phyloP scores from a whole-genome alignment of 2,113 vertebrate genomes.

The Podarcis cretensis region DNA sequence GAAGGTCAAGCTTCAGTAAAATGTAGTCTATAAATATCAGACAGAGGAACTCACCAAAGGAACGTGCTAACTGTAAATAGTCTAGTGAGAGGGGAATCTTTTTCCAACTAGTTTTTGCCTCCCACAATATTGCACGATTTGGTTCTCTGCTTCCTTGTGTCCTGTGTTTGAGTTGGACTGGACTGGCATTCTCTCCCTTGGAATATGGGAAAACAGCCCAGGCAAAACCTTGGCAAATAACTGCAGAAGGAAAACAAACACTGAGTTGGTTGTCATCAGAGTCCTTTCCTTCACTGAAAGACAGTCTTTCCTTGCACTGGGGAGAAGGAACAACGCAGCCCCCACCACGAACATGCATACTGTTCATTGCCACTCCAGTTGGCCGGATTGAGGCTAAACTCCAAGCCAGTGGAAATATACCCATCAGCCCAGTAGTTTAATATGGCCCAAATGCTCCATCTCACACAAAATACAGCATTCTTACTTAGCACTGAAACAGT shows the following conservation, averaged over 20 bases:
- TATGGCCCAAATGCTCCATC: not conserved
- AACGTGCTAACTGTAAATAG: constrained; percentile 7
- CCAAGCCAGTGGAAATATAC: not conserved
- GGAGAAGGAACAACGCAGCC: not conserved
- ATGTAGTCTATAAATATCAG: constrained; percentile 21
- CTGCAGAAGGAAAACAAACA: constrained; percentile 19
- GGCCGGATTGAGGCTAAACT: not conserved
- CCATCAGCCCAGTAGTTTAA: not conserved
- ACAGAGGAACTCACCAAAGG: not conserved
- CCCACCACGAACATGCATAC: not conserved
- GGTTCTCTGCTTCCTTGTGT: not conserved
- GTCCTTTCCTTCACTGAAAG: not conserved
- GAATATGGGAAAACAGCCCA: constrained; percentile 25
- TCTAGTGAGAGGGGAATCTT: not conserved
- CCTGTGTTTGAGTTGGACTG: constrained; percentile 26
- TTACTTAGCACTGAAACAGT: not conserved
- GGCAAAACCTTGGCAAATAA: constrained; percentile 20
- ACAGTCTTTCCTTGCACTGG: not conserved
- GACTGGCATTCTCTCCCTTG: constrained; percentile 7
- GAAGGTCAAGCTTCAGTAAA: not conserved
- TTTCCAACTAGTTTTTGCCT: constrained; percentile 12
- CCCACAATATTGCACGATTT: not conserved
- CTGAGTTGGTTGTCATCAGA: not conserved
- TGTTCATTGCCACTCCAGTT: not conserved
- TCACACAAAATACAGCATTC: not conserved